phyloP scores from a whole-genome alignment of 2,113 vertebrate species.

The Ahaetulla prasina region DNA sequence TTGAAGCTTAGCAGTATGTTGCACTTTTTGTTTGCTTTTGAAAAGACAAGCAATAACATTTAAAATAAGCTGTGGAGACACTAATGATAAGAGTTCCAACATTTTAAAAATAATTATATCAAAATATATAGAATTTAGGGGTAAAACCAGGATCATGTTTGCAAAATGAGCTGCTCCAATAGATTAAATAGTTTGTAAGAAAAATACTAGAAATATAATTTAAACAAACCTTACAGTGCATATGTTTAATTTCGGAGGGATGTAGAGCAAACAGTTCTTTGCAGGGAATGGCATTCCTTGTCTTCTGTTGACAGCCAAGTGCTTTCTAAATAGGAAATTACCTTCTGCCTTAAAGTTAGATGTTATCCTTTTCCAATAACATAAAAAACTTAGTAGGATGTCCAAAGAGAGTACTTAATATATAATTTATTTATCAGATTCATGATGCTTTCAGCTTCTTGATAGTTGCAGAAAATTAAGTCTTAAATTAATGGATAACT shows the following conservation, averaged over 20 bases:
- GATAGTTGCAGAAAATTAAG: neutral
- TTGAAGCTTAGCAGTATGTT: slow-evolving; percentile 42
- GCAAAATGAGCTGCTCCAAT: neutral
- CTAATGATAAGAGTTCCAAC: slow-evolving; percentile 24
- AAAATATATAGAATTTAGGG: neutral
- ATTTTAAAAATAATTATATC: slow-evolving; percentile 1
- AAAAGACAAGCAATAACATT: slow-evolving; percentile 51
- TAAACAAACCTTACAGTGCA: neutral
- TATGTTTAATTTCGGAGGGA: neutral
- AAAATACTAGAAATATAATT: neutral
- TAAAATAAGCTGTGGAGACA: slow-evolving; percentile 45
- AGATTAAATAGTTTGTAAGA: neutral
- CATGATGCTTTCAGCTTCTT: neutral
- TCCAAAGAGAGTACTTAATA: neutral
- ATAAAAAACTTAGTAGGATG: neutral
- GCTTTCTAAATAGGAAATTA: neutral
- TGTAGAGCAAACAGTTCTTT: neutral
- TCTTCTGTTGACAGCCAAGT: neutral
- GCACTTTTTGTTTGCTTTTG: slow-evolving; percentile 46
- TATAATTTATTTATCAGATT: neutral
- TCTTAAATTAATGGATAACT: neutral
- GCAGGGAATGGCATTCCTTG: neutral
- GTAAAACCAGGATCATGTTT: neutral
- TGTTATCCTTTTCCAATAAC: neutral
- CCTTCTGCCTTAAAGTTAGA: neutral